phyloP scores from a whole-genome alignment of 2,888 invertebrate species.

The Neelides folsomi region DNA sequence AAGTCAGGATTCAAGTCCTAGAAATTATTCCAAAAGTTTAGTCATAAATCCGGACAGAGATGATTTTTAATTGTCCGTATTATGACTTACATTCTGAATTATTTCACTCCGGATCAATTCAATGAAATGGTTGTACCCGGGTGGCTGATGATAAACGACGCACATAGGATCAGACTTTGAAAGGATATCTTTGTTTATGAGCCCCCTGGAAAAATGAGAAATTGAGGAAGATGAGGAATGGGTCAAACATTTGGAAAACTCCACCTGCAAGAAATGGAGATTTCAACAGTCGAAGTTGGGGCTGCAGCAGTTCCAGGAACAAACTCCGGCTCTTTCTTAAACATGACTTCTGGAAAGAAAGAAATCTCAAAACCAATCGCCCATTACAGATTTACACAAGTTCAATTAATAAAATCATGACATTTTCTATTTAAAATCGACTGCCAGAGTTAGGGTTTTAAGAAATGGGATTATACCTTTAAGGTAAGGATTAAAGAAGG shows the following conservation, averaged over 20 bases:
- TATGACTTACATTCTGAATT: conserved; percentile 36
- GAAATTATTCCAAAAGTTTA: too few relatives aligned
- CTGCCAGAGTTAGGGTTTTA: too few relatives aligned
- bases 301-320: conserved; percentile 36
- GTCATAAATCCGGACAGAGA: conserved; percentile 20
- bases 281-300: conserved; percentile 37
- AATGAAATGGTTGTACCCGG: conserved; percentile 34
- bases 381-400: too few relatives aligned
- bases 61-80: conserved; percentile 37
- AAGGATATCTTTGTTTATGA: conserved; percentile 42
- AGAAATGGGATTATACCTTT: too few relatives aligned
- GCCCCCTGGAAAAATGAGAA: conserved; percentile 36
- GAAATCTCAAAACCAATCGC: too few relatives aligned
- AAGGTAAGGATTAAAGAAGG: too few relatives aligned
- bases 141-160: conserved; percentile 38
- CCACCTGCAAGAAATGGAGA: conserved; percentile 38
- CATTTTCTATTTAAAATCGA: too few relatives aligned
- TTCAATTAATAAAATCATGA: too few relatives aligned
- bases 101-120: conserved; percentile 40
- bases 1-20: conserved; percentile 23
- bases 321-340: conserved; percentile 22
- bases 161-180: conserved; percentile 47
- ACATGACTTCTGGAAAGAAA: too few relatives aligned
- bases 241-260: neutral
- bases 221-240: neutral